Conservation (phyloP, 1,140 invertebrate species). For the Coelopa frigida region DNA sequence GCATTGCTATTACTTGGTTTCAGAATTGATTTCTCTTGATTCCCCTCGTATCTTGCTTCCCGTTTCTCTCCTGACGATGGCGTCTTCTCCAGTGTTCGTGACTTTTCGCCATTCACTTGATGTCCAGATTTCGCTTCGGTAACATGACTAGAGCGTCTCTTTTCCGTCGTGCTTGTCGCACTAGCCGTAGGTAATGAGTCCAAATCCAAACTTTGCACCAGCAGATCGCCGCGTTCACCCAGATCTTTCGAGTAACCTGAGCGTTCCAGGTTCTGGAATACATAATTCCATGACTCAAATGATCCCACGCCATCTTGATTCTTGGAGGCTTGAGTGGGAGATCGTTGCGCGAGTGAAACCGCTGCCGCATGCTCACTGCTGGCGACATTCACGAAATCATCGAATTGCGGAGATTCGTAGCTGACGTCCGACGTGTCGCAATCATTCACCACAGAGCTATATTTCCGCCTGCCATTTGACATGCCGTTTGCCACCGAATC, state of each 20-base stretch:
- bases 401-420: constrained; percentile 43
- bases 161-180: constrained; percentile 16
- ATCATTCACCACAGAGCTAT: background rate
- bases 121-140: background rate
- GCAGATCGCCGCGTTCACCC: constrained; percentile 36
- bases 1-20: too few relatives aligned
- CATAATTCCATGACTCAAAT: constrained; percentile 70
- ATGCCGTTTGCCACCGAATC: too few relatives aligned
- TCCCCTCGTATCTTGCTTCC: constrained; percentile 13
- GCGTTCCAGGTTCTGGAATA: constrained; percentile 66
- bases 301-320: constrained; percentile 53
- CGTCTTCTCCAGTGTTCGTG: constrained; percentile 25
- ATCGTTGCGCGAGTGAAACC: constrained; percentile 17
- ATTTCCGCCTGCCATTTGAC: too few relatives aligned
- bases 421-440: constrained; percentile 13
- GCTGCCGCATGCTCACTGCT: constrained; percentile 11
- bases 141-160: constrained; percentile 19
- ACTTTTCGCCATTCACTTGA: constrained; percentile 4
- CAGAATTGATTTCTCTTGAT: constrained; percentile 7
- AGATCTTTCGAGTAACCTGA: constrained; percentile 62
- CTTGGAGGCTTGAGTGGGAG: constrained; percentile 34
- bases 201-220: constrained; percentile 35
- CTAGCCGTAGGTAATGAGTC: constrained; percentile 22
- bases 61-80: constrained; percentile 8
- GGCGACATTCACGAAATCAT: constrained; percentile 24